phyloP scores from a whole-genome alignment of 2,113 vertebrate species.

The Callopanchax toddi region DNA sequence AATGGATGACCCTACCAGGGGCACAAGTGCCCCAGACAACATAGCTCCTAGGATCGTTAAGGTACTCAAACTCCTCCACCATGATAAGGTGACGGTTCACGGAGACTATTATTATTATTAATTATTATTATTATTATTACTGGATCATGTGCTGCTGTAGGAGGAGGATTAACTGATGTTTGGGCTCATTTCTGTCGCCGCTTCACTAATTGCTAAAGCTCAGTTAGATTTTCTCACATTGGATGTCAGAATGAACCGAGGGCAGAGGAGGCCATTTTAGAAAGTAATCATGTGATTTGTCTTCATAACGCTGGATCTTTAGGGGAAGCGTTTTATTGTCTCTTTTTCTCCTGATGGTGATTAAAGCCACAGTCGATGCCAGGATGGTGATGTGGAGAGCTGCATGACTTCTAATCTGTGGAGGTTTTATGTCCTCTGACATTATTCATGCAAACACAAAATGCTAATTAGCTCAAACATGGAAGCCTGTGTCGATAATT shows the following conservation, averaged over 20 bases:
- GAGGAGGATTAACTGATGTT: too few species aligned
- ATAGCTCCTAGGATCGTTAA: too few species aligned
- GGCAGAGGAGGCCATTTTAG: conserved; percentile 17
- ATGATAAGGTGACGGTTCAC: too few species aligned
- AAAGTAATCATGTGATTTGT: conserved; percentile 45
- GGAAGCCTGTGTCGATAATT: conserved; percentile 47
- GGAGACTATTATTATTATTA: too few species aligned
- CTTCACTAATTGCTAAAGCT: conserved; percentile 45
- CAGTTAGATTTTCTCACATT: conserved; percentile 23
- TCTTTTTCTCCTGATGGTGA: conserved; percentile 40
- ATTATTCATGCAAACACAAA: conserved; percentile 38
- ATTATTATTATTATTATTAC: too few species aligned
- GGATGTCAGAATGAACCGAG: conserved; percentile 18
- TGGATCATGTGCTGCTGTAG: too few species aligned
- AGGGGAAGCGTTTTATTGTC: conserved; percentile 32
- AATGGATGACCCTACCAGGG: too few species aligned
- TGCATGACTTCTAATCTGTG: conserved; percentile 33
- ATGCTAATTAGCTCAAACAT: conserved; percentile 49
- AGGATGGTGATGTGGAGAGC: conserved; percentile 16
- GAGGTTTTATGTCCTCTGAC: conserved; percentile 32
- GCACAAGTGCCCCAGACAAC: too few species aligned
- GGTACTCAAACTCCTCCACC: too few species aligned
- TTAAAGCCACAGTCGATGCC: conserved; percentile 41
- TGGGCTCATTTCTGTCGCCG: conserved; percentile 31
- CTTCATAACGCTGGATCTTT: conserved; percentile 40